Percentiles rank a stretch among this genome's conserved stretches.
These are phyloP conservation scores for Caerostris darwini DNA, from an alignment of 1,140 invertebrate species.

Conservation along the genomic window DNA sequence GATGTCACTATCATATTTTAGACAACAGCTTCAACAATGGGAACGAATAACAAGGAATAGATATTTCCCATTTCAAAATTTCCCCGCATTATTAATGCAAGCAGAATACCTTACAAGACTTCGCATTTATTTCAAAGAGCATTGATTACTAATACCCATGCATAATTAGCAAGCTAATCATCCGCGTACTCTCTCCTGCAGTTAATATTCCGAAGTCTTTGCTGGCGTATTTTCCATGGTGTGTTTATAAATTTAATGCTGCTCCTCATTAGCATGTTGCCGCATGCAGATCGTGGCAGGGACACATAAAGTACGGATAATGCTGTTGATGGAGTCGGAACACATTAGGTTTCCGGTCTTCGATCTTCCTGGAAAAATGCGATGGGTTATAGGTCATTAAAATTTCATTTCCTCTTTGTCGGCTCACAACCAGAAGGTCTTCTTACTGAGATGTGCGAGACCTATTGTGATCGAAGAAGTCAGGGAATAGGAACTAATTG, in stretches of 20 bases:
- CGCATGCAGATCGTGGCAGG: background rate
- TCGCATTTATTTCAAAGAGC: background rate
- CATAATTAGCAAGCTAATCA: background rate
- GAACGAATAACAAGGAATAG: background rate
- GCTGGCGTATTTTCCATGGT: background rate
- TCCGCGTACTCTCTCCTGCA: background rate
- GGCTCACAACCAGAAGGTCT: background rate
- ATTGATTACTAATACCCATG: conserved; percentile 1
- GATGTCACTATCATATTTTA: background rate
- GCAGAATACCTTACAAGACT: background rate
- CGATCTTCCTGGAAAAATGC: background rate
- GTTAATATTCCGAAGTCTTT: background rate
- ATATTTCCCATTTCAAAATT: background rate
- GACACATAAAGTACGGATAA: background rate
- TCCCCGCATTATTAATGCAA: background rate
- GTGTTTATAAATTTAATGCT: background rate
- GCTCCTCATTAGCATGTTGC: background rate
- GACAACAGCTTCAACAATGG: no score
- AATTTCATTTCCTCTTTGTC: conserved; percentile 46
- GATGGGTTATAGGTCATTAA: conserved; percentile 51
- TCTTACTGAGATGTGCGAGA: background rate
- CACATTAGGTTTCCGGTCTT: background rate
- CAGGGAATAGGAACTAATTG: conserved; percentile 5
- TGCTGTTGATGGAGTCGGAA: background rate
- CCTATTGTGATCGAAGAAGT: background rate